A percentile compares a stretch with the other conserved stretches of the same genome.
Conservation (phyloP, 2,888 invertebrate genomes). For the Orthosia gothica region DNA sequence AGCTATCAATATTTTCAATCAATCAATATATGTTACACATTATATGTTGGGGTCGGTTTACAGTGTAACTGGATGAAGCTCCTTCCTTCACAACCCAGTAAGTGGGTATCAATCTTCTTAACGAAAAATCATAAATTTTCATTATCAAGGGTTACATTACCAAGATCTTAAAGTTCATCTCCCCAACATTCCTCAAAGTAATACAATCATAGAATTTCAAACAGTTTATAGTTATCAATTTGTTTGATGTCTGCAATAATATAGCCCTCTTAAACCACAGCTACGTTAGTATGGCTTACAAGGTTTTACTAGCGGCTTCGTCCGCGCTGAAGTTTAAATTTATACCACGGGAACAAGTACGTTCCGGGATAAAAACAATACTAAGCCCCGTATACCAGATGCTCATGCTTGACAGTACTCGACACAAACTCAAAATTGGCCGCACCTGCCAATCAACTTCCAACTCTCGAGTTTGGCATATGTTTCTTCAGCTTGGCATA, state of each 20-base stretch:
- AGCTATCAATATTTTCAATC: not conserved
- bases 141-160: not conserved
- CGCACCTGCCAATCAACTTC: too few relatives aligned
- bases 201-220: conserved; percentile 44
- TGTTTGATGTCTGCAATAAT: conserved; percentile 18
- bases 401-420: too few relatives aligned
- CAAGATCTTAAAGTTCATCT: not conserved
- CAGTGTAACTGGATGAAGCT: not conserved
- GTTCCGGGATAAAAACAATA: not conserved
- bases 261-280: conserved; percentile 2
- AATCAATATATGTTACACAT: too few relatives aligned
- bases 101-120: not conserved
- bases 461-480: too few relatives aligned
- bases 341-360: not conserved
- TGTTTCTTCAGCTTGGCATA: too few relatives aligned
- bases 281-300: not conserved
- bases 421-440: too few relatives aligned
- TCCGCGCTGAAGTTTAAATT: not conserved
- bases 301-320: not conserved
- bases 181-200: conserved; percentile 22
- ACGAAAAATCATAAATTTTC: not conserved
- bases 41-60: not conserved
- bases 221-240: conserved; percentile 16
- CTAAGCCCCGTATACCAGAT: not conserved
- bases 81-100: not conserved